Percentiles rank a stretch among this genome's conserved stretches.
phyloP scores from a whole-genome alignment of 2,797 vertebrate species.

The Spinus pinus region DNA sequence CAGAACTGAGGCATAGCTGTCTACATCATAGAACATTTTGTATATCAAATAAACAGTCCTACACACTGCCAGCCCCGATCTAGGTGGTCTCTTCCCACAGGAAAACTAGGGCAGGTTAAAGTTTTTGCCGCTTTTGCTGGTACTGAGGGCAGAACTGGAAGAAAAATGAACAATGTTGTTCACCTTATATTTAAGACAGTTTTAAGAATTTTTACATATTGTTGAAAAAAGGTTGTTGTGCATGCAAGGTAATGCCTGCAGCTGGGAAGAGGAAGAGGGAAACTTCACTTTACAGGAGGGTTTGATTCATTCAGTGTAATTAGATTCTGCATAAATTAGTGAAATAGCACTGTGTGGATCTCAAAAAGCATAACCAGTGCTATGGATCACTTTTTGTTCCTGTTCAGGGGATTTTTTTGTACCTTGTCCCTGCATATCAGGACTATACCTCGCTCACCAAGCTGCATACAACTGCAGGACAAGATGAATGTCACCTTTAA shows the following conservation, averaged over 20 bases:
- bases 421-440: not conserved
- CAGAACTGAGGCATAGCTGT: not conserved
- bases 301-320: not conserved
- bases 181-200: not conserved
- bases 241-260: not conserved
- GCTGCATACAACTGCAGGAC: rapidly evolving
- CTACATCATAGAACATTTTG: not conserved
- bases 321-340: not conserved
- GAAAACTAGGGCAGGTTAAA: not conserved
- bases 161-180: not conserved
- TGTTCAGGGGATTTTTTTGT: not conserved
- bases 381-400: not conserved
- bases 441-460: not conserved
- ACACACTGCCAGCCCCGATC: rapidly evolving
- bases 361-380: not conserved
- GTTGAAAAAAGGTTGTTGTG: not conserved
- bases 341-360: not conserved
- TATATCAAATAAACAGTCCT: not conserved
- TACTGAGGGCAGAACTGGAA: not conserved
- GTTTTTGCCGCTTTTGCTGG: not conserved
- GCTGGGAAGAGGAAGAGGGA: not conserved
- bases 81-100: not conserved
- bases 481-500: not conserved
- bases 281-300: not conserved
- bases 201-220: not conserved